These are phyloP conservation scores for Tyrannus savana DNA, from an alignment of 2,113 vertebrate genomes.

Conservation along the genomic window DNA sequence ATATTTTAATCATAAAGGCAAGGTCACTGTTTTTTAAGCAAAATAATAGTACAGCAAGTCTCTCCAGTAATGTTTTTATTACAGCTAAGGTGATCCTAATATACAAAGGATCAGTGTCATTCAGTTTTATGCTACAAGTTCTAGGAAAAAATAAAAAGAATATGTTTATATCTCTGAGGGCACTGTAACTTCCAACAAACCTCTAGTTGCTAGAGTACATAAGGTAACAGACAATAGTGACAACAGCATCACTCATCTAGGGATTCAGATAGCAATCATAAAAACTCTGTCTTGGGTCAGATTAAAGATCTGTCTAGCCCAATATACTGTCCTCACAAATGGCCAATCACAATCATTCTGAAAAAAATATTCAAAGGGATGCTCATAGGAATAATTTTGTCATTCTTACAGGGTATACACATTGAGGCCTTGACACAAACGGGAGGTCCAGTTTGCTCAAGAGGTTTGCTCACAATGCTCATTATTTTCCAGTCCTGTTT, in stretches of 20 bases:
- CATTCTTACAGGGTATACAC: not conserved
- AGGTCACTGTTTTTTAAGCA: not conserved
- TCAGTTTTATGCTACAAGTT: not conserved
- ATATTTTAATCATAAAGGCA: not conserved
- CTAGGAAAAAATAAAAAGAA: not conserved
- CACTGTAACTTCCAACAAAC: not conserved
- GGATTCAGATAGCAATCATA: not conserved
- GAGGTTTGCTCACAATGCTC: not conserved
- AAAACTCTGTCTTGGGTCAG: not conserved
- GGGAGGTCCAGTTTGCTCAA: not conserved
- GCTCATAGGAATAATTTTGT: not conserved
- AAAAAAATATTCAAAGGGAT: not conserved
- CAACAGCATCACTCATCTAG: not conserved
- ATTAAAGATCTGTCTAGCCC: not conserved
- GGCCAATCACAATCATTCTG: not conserved
- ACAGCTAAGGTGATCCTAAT: not conserved
- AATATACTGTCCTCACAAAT: not conserved
- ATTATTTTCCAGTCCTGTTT: conserved; percentile 36
- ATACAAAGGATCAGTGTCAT: not conserved
- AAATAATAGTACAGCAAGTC: not conserved
- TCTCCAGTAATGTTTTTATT: not conserved
- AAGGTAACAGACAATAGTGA: not conserved
- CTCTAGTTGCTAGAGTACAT: not conserved
- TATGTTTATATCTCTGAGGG: not conserved
- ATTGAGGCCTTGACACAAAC: not conserved